phyloP scores from a whole-genome alignment of 2,113 vertebrate species.

The Mustela nigripes region DNA sequence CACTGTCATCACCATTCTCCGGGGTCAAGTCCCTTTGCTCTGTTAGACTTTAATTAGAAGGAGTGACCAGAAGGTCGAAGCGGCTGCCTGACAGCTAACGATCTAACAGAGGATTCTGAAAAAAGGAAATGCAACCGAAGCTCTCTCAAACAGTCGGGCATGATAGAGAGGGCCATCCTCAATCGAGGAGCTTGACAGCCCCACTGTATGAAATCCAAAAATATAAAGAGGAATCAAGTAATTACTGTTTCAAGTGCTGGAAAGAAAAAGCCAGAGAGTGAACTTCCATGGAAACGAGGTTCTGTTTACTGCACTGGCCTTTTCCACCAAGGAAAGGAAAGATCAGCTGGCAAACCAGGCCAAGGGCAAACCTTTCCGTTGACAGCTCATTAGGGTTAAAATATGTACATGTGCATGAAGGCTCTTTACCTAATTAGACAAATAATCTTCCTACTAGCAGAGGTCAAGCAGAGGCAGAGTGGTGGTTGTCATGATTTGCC shows the following conservation, averaged over 20 bases:
- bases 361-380: neutral
- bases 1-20: neutral
- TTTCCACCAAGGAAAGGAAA: conserved; percentile 49
- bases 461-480: neutral
- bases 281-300: conserved; percentile 65
- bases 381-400: conserved; percentile 62
- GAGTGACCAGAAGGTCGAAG: neutral
- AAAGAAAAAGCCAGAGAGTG: conserved; percentile 18
- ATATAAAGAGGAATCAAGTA: conserved; percentile 62
- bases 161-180: neutral
- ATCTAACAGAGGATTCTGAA: neutral
- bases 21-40: neutral
- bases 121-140: neutral
- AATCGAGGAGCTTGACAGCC: neutral
- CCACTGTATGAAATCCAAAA: neutral
- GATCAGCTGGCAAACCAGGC: neutral
- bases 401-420: conserved; percentile 15
- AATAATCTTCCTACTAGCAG: conserved; percentile 38
- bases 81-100: conserved; percentile 48
- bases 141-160: conserved; percentile 35
- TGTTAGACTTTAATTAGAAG: conserved; percentile 61
- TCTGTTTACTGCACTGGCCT: conserved; percentile 62
- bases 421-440: conserved; percentile 59
- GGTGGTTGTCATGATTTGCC: neutral
- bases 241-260: conserved; percentile 57